Evolutionary conservation across 2,113 vertebrate species (phyloP).

Genomic region (Nesoenas mayeri): DNA sequence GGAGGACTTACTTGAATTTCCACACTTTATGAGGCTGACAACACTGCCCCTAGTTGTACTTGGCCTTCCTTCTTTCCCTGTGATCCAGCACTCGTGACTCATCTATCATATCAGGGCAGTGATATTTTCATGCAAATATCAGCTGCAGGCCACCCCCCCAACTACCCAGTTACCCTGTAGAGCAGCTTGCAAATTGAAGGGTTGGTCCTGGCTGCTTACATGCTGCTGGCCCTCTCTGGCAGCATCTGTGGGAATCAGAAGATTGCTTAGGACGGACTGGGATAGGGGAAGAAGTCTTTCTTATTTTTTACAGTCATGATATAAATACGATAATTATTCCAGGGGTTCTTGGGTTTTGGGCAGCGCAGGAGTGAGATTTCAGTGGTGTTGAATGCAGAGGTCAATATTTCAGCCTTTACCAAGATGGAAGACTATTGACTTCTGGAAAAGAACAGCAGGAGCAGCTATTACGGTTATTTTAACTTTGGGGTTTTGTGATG

Average conservation of each 20-base stretch:
- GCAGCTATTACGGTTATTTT: neutral
- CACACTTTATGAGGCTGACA: neutral
- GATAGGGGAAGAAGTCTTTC: neutral
- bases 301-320: neutral
- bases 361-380: rapidly evolving
- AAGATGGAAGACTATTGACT: neutral
- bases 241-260: neutral
- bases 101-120: neutral
- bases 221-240: neutral
- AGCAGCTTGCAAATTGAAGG: neutral
- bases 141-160: rapidly evolving
- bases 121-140: neutral
- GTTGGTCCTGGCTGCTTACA: neutral
- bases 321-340: neutral
- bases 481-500: neutral
- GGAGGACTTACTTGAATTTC: neutral
- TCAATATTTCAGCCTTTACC: neutral
- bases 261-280: neutral
- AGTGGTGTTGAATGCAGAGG: neutral
- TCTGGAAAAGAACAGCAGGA: neutral
- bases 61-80: neutral
- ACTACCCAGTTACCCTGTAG: rapidly evolving
- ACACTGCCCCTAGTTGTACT: rapidly evolving
- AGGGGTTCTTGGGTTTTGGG: neutral
- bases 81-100: neutral